These are phyloP conservation scores for Polydrusus pterygomalis DNA, from an alignment of 2,888 invertebrate species.

Conservation along the genomic window DNA sequence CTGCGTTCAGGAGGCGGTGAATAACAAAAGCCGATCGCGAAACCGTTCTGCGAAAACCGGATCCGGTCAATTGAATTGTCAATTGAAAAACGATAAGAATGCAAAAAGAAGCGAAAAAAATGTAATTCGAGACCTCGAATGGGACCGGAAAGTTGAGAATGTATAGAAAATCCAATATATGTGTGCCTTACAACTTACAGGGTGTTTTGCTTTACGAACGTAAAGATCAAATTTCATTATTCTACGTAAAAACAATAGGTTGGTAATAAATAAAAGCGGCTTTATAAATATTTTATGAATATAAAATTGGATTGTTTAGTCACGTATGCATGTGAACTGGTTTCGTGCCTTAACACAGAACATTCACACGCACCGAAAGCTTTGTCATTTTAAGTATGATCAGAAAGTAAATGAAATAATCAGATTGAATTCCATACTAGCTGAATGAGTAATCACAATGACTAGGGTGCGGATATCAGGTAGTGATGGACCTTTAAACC, in stretches of 20 bases:
- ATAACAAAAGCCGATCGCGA: slow-evolving; percentile 65
- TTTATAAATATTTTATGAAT: no score
- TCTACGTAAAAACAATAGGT: neutral
- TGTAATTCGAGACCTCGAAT: slow-evolving; percentile 44
- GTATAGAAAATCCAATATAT: slow-evolving; percentile 10
- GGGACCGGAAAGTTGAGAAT: slow-evolving; percentile 42
- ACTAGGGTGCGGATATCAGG: no score
- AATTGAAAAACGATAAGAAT: slow-evolving; percentile 65
- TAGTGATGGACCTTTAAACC: no score
- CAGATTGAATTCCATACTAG: no score
- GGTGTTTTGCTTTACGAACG: neutral
- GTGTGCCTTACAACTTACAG: slow-evolving; percentile 11
- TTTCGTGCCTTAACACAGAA: no score
- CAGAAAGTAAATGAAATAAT: no score
- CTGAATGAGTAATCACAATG: no score
- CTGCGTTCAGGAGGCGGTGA: slow-evolving; percentile 60
- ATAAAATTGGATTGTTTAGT: no score
- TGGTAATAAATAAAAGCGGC: no score
- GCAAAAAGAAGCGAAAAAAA: slow-evolving; percentile 37
- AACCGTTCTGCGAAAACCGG: slow-evolving; percentile 67
- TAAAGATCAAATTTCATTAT: neutral
- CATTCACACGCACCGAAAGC: no score
- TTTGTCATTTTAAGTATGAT: no score
- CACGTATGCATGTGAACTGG: no score
- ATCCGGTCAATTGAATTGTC: slow-evolving; percentile 69